These are phyloP conservation scores for Cryptophagus acutangulus DNA, from an alignment of 2,888 invertebrate genomes.

Conservation along the genomic window DNA sequence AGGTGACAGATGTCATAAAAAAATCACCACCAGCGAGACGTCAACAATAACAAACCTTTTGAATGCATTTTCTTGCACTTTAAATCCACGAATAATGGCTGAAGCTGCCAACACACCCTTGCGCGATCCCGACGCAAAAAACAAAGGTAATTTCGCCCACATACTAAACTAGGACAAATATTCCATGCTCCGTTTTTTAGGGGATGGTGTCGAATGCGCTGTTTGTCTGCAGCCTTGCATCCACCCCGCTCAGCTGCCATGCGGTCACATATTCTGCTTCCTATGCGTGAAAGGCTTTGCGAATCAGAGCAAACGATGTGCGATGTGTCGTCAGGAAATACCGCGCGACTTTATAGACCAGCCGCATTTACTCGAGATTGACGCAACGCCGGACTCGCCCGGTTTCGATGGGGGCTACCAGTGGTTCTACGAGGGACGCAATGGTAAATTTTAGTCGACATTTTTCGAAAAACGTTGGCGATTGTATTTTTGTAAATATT, in stretches of 20 bases:
- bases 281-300: slow-evolving; percentile 91
- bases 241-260: slow-evolving; percentile 89
- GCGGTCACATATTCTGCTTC: slow-evolving; percentile 94
- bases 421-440: slow-evolving; percentile 95
- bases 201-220: slow-evolving; percentile 67
- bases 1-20: too few relatives aligned
- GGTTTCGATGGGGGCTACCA: slow-evolving; percentile 68
- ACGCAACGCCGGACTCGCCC: slow-evolving; percentile 42
- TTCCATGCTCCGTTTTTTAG: too few relatives aligned
- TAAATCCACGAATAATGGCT: too few relatives aligned
- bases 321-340: slow-evolving; percentile 87
- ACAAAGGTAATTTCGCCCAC: too few relatives aligned
- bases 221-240: slow-evolving; percentile 87
- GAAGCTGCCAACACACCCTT: too few relatives aligned
- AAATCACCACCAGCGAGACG: too few relatives aligned
- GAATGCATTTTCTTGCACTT: too few relatives aligned
- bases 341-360: slow-evolving; percentile 84
- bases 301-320: slow-evolving; percentile 82
- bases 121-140: too few relatives aligned
- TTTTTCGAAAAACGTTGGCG: background rate
- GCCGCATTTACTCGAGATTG: slow-evolving; percentile 67
- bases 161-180: too few relatives aligned
- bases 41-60: too few relatives aligned
- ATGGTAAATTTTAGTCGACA: slow-evolving; percentile 62
- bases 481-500: background rate